Evolutionary conservation across 2,888 invertebrate species (phyloP).

Genomic region (Euzophera pinguis): DNA sequence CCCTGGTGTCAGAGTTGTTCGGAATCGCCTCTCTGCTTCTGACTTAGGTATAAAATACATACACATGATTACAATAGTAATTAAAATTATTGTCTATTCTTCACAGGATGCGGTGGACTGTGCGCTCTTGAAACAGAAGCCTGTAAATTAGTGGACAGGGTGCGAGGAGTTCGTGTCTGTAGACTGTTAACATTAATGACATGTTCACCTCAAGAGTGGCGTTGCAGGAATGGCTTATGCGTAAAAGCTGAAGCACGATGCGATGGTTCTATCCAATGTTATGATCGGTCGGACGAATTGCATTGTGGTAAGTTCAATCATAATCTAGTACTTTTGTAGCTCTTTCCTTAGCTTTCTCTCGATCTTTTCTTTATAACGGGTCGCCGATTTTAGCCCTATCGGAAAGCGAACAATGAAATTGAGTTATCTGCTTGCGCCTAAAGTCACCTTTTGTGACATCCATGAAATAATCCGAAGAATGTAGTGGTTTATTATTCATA

Average conservation of each 20-base stretch:
- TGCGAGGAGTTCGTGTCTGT: constrained; percentile 74
- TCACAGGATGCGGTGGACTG: constrained; percentile 82
- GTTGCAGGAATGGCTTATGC: constrained; percentile 86
- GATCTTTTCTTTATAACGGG: too few relatives aligned
- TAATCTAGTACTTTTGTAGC: too few relatives aligned
- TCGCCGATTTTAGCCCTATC: too few relatives aligned
- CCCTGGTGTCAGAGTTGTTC: too few relatives aligned
- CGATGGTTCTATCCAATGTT: constrained; percentile 87
- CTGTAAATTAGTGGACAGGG: constrained; percentile 80
- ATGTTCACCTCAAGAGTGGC: constrained; percentile 84
- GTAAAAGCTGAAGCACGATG: constrained; percentile 82
- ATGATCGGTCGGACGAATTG: constrained; percentile 86
- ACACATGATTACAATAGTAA: not conserved
- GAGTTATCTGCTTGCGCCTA: too few relatives aligned
- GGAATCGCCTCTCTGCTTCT: too few relatives aligned
- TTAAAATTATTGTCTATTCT: not conserved
- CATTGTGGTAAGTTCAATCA: constrained; percentile 81
- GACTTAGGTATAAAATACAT: too few relatives aligned
- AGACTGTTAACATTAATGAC: constrained; percentile 78
- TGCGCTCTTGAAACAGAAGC: constrained; percentile 82
- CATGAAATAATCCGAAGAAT: too few relatives aligned
- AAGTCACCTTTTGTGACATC: too few relatives aligned
- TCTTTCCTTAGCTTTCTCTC: too few relatives aligned
- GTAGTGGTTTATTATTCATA: too few relatives aligned
- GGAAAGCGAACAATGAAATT: too few relatives aligned